Evolutionary conservation across 1,140 invertebrate genomes (phyloP), one percentile per base, ranked within the genome.

Genomic region (Drosophila bocqueti): DNA sequence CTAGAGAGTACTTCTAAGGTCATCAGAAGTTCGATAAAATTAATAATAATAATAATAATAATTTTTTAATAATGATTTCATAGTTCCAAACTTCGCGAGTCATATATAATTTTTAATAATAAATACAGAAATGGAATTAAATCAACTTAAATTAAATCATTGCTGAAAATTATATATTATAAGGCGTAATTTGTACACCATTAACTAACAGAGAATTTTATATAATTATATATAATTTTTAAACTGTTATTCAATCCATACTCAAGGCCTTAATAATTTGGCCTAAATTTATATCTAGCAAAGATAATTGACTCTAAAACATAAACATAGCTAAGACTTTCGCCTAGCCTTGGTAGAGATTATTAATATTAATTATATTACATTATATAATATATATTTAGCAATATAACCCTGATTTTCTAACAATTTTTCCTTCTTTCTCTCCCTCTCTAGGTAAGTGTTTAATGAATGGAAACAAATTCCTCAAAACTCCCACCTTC

Each of bases 361-460:
- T n/a, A n/a, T n/a, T n/a, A n/a, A n/a, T n/a, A n/a, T n/a, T n/a
- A n/a, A n/a, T n/a, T n/a, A n/a, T n/a, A n/a, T n/a, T 8, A 36
- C 13, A 36, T 36, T 13, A 13, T 4, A 36, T 36, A 36, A 4
- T 13, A 36, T 11, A 36, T 36, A 36, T 13, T 36, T 13, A 11
- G n/a, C 3, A 13, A 31, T 59, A 31, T 31, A 24, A 49, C 21
- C 15, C 16, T 18, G 31, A 66, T 67, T 54, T 55, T 31, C 13
- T 71, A 72, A 57, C 21, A 7, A 18, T 26, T 40, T 24, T 29
- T 13, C n/a, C 40, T 24, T 54, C 4, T 40, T 55, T 61, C 16
- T 58, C 7, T 86, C 40, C 68, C 60, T 66, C 91, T 91, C 26
- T 73, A 91, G 86, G 86, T 91, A 91, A 91, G 86, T 91, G 43